Base-by-base conservation (phyloP, 2,113 vertebrate genomes). In the Oxyruncus cristatus region DNA sequence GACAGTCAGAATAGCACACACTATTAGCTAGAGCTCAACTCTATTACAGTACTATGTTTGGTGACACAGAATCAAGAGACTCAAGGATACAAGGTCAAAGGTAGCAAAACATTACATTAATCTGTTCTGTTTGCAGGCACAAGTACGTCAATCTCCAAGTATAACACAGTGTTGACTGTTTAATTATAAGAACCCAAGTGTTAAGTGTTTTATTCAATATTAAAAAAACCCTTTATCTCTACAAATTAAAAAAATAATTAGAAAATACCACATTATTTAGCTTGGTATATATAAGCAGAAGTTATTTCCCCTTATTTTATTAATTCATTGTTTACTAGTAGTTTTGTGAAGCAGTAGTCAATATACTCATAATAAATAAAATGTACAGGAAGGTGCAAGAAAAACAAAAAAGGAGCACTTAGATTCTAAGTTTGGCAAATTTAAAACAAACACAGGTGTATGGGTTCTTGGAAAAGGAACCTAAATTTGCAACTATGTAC, bases 81-180 rank as follows among this genome's bases (percentile, higher is more conserved):
- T 98, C 98, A 98, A 98, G 98, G 98, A 98, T 98, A 98, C 95
- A 97, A 98, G 98, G 98, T 98, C 98, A 98, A 98, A 99, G 98
- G 98, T 98, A 98, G 98, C 98, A 98, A 98, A 98, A 98, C 98
- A 98, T 98, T 98, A 98, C 98, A 98, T 98, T 98, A 98, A 98
- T 99, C 98, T 98, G 97, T 97, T 98, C 97, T 98, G 98, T 97
- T 98, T 96, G 96, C 89, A 97, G 97, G 96, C 97, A 98, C 92
- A 97, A 96, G 96, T 93, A 93, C 41, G 94, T 97, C 97, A 96
- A 97, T 97, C 97, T 97, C 97, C 92, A 97, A 97, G 95, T 96
- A 97, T 97, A 97, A 97, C 93, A 90, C 39, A 93, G n/a, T 73
- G 92, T 94, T 97, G 93, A 63, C 91, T 97, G 89, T 95, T 98